Percentiles rank a stretch among this genome's conserved stretches.
Evolutionary conservation across 2,113 vertebrate genomes (phyloP).

Genomic region (Grammomys dolichurus): DNA sequence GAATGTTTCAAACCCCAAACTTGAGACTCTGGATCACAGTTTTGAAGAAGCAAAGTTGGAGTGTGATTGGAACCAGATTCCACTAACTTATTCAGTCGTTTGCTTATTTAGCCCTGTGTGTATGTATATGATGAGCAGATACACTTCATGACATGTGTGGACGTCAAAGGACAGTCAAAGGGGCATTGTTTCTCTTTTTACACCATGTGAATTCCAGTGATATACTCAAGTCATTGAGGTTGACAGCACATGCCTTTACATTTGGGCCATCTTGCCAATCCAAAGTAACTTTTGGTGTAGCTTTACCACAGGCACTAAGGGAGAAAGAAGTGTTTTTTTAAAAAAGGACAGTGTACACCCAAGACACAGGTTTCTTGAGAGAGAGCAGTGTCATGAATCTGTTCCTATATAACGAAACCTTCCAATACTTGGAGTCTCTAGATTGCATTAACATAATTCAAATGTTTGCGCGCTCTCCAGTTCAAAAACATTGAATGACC

Average conservation of each 20-base stretch:
- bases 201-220: neutral
- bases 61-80: neutral
- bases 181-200: neutral
- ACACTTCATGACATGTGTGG: neutral
- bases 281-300: neutral
- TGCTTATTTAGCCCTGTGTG: neutral
- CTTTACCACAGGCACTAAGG: neutral
- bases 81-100: neutral
- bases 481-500: neutral
- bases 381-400: neutral
- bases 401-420: neutral
- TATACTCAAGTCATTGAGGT: neutral
- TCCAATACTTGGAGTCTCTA: neutral
- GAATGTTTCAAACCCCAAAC: neutral
- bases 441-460: neutral
- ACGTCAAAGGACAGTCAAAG: too few relatives aligned
- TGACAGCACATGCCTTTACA: neutral
- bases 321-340: neutral
- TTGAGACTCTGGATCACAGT: neutral
- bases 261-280: neutral
- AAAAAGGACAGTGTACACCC: neutral
- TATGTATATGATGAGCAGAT: neutral
- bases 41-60: neutral
- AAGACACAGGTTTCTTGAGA: neutral
- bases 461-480: neutral